Percentiles rank a stretch among this genome's conserved stretches.
Conservation (phyloP, 2,113 vertebrate genomes). For the pig (Sus scrofa) region DNA sequence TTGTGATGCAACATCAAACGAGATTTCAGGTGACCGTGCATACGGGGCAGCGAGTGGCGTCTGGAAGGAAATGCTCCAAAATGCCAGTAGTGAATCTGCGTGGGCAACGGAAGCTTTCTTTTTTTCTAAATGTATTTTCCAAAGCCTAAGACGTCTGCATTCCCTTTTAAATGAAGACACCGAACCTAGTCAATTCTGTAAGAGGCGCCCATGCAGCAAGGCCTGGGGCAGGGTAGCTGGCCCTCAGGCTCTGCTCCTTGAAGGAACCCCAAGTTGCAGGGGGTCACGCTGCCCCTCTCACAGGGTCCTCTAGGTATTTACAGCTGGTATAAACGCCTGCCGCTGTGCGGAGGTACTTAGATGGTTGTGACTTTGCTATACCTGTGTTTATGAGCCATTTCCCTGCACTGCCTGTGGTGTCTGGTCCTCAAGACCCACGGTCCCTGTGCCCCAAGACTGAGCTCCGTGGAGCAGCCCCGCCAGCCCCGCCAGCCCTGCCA, state of each 20-base stretch:
- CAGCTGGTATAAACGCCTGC: fast-evolving
- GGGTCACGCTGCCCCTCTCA: fast-evolving
- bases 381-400: too few relatives aligned
- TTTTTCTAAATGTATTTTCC: background rate
- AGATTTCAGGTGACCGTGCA: fast-evolving
- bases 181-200: too few relatives aligned
- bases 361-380: fast-evolving
- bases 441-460: background rate
- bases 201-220: fast-evolving
- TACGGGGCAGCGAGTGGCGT: fast-evolving
- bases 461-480: fast-evolving
- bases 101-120: background rate
- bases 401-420: too few relatives aligned
- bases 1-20: fast-evolving
- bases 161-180: background rate
- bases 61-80: background rate
- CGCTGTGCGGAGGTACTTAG: fast-evolving
- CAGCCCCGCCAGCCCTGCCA: background rate
- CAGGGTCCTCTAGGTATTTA: fast-evolving
- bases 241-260: fast-evolving
- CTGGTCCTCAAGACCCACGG: fast-evolving
- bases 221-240: fast-evolving
- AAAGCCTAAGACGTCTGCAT: background rate
- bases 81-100: fast-evolving
- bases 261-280: fast-evolving